Base-by-base conservation (phyloP, 2,888 invertebrate genomes). In the Andrena bucephala region DNA sequence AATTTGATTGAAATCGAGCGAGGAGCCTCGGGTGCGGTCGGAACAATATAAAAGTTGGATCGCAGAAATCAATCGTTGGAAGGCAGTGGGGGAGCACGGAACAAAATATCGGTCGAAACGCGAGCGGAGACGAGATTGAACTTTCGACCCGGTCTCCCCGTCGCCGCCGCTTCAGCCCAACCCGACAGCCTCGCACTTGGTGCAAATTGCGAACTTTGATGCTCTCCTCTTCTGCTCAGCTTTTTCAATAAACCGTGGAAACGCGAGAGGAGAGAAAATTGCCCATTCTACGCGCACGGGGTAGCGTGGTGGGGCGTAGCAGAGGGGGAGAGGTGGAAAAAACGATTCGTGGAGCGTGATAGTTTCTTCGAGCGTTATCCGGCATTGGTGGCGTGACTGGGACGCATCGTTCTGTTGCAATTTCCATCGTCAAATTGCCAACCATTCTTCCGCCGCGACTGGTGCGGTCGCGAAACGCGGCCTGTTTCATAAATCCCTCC, bases 151-250 rank as follows among this genome's bases (percentile, higher is more conserved):
- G 81, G 79, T 84, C 70, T 60, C 63, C 27, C 69, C 20, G 63
- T 60, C 60, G 83, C 67, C 16, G 63, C 60, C 63, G 85, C 71
- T 88, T 77, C 82, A 77, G 71, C 84, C 62, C 57, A 27, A 57
- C 24, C 78, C 70, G 87, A 82, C 80, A 79, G 84, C 69, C 75
- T 80, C 73, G 87, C 81, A 77, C 84, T 87, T 80, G 81, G 82
- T 81, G 84, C 85, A 87, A 85, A 88, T 88, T 88, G 87, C 88
- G 70, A 88, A 88, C 88, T 88, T 88, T 82, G 87, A 86, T 81
- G 86, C 75, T 69, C 75, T 75, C 70, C 85, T 81, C 84, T 72
- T 79, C 80, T 73, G 78, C 81, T 84, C 83, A 72, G 86, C 81
- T 81, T 88, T 88, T 88, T 88, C 88, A 88, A 88, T 88, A 88